phyloP scores from a whole-genome alignment of 2,113 vertebrate species.

The Athene cunicularia region DNA sequence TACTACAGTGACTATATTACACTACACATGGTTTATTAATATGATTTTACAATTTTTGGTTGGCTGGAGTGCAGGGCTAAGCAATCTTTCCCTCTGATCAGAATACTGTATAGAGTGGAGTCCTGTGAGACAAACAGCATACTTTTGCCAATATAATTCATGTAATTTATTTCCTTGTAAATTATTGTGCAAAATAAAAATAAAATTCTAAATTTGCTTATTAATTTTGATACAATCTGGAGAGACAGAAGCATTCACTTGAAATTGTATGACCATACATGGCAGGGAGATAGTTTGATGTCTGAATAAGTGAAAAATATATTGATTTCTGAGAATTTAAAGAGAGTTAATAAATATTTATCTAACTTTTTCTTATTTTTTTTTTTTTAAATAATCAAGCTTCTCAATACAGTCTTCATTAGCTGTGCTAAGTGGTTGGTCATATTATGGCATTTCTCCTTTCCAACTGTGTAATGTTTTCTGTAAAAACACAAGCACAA shows the following conservation, averaged over 20 bases:
- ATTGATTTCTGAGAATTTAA: background rate
- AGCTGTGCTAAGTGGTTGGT: background rate
- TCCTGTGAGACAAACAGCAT: background rate
- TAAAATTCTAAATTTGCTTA: background rate
- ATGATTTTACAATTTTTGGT: background rate
- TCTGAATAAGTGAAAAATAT: background rate
- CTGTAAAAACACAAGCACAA: background rate
- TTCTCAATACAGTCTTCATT: background rate
- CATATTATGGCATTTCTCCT: background rate
- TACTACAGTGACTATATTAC: background rate
- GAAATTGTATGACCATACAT: background rate
- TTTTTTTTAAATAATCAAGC: background rate
- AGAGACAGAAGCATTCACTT: background rate
- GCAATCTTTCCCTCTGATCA: background rate
- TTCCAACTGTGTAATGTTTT: background rate
- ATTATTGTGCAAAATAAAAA: background rate
- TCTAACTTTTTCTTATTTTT: background rate
- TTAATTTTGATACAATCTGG: background rate
- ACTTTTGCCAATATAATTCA: background rate
- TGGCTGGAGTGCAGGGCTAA: background rate
- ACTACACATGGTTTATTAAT: background rate
- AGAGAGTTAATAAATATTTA: background rate
- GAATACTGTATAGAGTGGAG: background rate
- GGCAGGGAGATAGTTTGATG: background rate
- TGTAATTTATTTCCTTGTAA: background rate